Base-by-base conservation (phyloP, 2,888 invertebrate genomes). In the Mystacides longicornis region DNA sequence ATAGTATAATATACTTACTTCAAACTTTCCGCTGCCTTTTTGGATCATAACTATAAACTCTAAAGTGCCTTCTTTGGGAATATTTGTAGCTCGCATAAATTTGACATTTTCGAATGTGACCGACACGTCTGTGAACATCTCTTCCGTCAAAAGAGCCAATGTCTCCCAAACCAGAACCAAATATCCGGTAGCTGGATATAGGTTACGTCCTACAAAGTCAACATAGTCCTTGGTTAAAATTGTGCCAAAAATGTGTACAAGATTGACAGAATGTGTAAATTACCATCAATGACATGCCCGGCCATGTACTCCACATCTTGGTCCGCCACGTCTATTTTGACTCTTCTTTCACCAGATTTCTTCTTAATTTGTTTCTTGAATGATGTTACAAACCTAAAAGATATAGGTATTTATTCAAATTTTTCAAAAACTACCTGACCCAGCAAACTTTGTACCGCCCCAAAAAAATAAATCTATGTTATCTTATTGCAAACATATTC, bases 111-210 rank as follows among this genome's bases (percentile, higher is more conserved):
- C 89, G 69, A 95, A 91, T 3, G 87, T 82, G 0, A 95, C 86
- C 0, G 89, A 82, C 21, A 90, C 77, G 62, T 89, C 83, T 21
- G 85, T 82, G 67, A 76, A 83, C 1, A 83, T 72, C 45, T 83
- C 81, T 52, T 83, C 85, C 69, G 79, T 75, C 78, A 86, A 81
- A 69, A 85, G 76, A 2, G 85, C 85, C 14, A 88, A 71, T 1
- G 87, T 86, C 65, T 87, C 85, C 89, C 89, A 90, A 0, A 85
- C 86, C 16, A 86, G 71, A 31, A 79, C 75, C 64, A 94, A 71
- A 68, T 92, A 92, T 18, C 87, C 88, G 1, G 93, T 92, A 0
- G 93, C 93, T 0, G 94, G 94, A 64, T 87, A 85, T 1, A 91
- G 69, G 64, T 87, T 86, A 58, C 90, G 81, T 5, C 86, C 87